Evolutionary conservation across 64 coral and sea anemone species (phyloP).

Genomic region (Dendronephthya gigantea): DNA sequence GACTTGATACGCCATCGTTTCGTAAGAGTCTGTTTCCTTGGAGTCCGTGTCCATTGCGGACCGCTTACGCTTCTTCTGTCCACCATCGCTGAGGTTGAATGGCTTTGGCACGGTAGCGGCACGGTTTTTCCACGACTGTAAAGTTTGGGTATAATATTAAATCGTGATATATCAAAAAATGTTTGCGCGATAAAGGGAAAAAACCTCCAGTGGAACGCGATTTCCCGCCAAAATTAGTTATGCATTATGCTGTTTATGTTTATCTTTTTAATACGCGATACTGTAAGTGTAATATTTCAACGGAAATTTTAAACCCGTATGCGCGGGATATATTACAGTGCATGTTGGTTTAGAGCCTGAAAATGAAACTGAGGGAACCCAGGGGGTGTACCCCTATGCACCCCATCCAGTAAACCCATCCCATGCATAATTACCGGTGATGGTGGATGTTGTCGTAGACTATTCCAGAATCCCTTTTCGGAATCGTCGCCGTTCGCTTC

Average conservation of each 20-base stretch:
- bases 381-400: no score
- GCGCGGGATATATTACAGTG: no score
- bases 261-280: no score
- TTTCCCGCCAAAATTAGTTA: not conserved
- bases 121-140: conserved; percentile 43
- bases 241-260: no score
- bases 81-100: conserved; percentile 47
- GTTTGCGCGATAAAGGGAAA: not conserved
- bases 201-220: no score
- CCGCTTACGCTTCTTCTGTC: conserved; percentile 38
- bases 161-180: not conserved
- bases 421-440: conserved; percentile 57
- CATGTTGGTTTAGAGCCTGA: no score
- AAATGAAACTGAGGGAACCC: no score
- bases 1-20: conserved; percentile 52
- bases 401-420: no score
- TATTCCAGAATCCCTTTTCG: conserved; percentile 59
- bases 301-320: no score
- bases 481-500: not conserved
- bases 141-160: no score
- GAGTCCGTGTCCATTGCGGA: conserved; percentile 18
- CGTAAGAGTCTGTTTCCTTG: conserved; percentile 23
- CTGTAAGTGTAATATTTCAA: no score
- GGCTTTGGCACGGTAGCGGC: conserved; percentile 60
- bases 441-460: conserved; percentile 63